phyloP scores from a whole-genome alignment of 2,797 vertebrate genomes.

The Carapus acus region DNA sequence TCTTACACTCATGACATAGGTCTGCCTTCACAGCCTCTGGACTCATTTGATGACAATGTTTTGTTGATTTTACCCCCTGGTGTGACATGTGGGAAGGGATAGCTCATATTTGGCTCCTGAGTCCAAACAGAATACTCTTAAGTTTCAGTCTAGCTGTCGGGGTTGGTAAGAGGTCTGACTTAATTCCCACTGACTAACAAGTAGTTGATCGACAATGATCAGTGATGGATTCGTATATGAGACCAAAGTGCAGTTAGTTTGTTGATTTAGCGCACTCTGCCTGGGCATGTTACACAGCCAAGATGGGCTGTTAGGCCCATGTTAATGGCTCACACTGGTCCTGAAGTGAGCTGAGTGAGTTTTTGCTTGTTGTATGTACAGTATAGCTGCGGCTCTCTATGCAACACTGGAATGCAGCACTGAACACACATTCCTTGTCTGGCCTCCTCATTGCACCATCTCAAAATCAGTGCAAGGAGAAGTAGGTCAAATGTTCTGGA shows the following conservation, averaged over 20 bases:
- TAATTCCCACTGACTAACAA: slow-evolving; percentile 26
- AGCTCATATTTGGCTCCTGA: slow-evolving; percentile 30
- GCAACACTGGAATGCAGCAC: slow-evolving; percentile 57
- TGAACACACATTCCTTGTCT: slow-evolving; percentile 59
- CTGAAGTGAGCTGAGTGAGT: slow-evolving; percentile 38
- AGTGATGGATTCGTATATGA: slow-evolving; percentile 36
- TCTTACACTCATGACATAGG: slow-evolving; percentile 46
- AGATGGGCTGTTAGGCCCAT: slow-evolving; percentile 50
- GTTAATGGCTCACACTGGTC: slow-evolving; percentile 49
- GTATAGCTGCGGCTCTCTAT: slow-evolving; percentile 51
- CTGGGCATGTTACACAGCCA: slow-evolving; percentile 53
- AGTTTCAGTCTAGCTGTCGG: slow-evolving; percentile 35
- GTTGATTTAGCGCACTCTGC: slow-evolving; percentile 40
- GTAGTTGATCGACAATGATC: slow-evolving; percentile 19
- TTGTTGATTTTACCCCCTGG: slow-evolving; percentile 52
- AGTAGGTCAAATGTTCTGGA: slow-evolving; percentile 66
- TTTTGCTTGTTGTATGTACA: slow-evolving; percentile 52
- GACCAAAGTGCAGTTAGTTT: slow-evolving; percentile 44
- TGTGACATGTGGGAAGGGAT: slow-evolving; percentile 49
- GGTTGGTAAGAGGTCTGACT: slow-evolving; percentile 44
- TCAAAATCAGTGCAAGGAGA: slow-evolving; percentile 46
- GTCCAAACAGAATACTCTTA: slow-evolving; percentile 53
- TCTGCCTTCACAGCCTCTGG: slow-evolving; percentile 49
- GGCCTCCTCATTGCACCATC: slow-evolving; percentile 68
- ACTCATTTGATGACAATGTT: slow-evolving; percentile 56